Base-by-base conservation (phyloP, 2,113 vertebrate species). In the Halichoeres trimaculatus region DNA sequence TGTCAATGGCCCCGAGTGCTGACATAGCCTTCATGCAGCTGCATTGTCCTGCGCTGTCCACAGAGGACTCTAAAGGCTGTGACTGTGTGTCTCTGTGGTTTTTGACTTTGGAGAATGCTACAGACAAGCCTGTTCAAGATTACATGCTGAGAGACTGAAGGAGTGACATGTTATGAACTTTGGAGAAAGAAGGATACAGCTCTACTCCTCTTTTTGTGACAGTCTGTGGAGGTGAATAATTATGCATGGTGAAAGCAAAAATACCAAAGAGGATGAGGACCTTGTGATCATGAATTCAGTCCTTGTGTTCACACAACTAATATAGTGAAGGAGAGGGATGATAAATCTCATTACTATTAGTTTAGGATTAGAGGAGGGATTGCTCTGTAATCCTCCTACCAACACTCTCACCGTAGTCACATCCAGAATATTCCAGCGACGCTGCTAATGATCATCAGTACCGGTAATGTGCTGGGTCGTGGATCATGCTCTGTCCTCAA, bases 331-430 rank as follows among this genome's bases (percentile, higher is more conserved):
- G 34, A 69, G 59, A 55, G 30, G 63, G 56, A 81, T 77, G 48
- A 72, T 82, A 61, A 62, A 85, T 72, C 19, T 83, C 71, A 68
- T 65, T 74, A 74, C 63, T 63, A 70, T 86, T 64, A 77, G 76
- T 70, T 76, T 10, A 65, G 81, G 80, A 88, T 86, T 76, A 78
- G 63, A 55, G 26, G 53, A 62, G 5, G 3, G 26, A 57, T 70
- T 47, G 65, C 58, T 76, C 45, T 22, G 57, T 85, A 80, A 86
- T 82, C 76, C 61, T 12, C 60, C 58, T 41, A 30, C 71, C 61
- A 69, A 69, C 60, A 78, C 48, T 60, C 43, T 2, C 50, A 30
- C 36, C 41, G 34, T 53, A 35, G 59, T 58, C 72, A 30, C 50
- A 68, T 43, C 68, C 16, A 54, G 47, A 78, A 67, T 47, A 50